Base-by-base conservation (phyloP, 1,140 invertebrate species). In the Tetragonula clypearis region DNA sequence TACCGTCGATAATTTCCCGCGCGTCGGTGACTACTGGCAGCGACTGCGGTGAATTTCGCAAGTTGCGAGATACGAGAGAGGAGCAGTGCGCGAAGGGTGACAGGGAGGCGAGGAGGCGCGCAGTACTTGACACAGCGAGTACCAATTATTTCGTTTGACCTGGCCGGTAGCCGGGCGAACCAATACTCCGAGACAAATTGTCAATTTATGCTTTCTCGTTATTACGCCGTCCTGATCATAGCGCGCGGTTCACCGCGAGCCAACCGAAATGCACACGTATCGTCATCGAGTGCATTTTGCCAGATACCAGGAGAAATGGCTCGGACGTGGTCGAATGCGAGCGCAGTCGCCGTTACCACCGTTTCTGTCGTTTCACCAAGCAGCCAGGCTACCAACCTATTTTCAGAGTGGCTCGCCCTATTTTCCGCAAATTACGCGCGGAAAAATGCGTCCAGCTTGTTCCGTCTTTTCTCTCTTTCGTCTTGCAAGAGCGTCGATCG, bases 141-240 rank as follows among this genome's bases (percentile, higher is more conserved):
- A 88, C 86, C 92, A 92, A 92, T 93, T 93, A 92, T 92, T 92
- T 88, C 89, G 79, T 89, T 87, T 78, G 82, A 91, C 86, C 82
- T 87, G 85, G 84, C 84, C 74, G 85, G 79, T 79, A 79, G 80
- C 85, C 79, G 81, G 58, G 55, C 80, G 85, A 86, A 86, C 84
- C 92, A 88, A 92, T 92, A 87, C 88, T 79, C 87, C 86, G 88
- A 89, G 91, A 90, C 90, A 93, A 94, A 92, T 92, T 91, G 91
- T 93, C 92, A 93, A 94, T 94, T 93, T 93, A 92, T 93, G 91
- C 92, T 88, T 89, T 91, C 90, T 91, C 91, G 91, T 94, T 93
- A 93, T 92, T 92, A 92, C 92, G 91, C 90, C 82, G 78, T 84
- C 72, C 87, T 90, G 92, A 92, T 93, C 92, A 93, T 88, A 92